Conservation (phyloP, 2,113 vertebrate genomes). For the Hippocampus barbouri region DNA sequence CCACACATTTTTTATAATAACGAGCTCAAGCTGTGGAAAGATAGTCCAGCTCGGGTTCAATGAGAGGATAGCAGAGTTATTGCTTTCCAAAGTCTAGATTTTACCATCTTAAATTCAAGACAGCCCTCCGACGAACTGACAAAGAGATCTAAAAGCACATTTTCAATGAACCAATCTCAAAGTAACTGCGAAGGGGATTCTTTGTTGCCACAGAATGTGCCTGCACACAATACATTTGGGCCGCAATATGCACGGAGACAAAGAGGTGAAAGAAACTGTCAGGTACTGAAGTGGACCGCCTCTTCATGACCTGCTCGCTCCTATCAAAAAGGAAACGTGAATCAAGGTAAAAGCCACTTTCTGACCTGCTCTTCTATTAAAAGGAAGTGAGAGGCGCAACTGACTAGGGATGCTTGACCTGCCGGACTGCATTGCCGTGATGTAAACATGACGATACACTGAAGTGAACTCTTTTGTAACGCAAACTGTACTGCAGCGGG, state of each 20-base stretch:
- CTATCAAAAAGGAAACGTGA: constrained; percentile 40
- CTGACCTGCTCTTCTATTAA: constrained; percentile 50
- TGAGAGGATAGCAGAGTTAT: background rate
- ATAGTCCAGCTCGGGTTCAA: constrained; percentile 1
- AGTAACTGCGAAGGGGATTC: background rate
- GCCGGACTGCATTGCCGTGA: constrained; percentile 10
- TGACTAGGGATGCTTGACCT: constrained; percentile 42
- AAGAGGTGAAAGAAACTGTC: constrained; percentile 35
- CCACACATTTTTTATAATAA: constrained; percentile 4
- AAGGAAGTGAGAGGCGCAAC: constrained; percentile 43
- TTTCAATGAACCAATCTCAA: constrained; percentile 1
- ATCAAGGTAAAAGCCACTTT: constrained; percentile 42
- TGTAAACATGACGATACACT: constrained; percentile 13
- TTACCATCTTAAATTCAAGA: background rate
- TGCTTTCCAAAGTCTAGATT: background rate
- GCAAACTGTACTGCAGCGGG: background rate
- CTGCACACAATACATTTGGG: background rate
- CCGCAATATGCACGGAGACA: background rate
- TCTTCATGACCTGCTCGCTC: constrained; percentile 37
- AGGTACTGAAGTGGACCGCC: constrained; percentile 34
- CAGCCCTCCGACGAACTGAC: background rate
- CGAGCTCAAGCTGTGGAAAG: background rate
- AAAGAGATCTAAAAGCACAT: background rate
- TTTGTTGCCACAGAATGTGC: constrained; percentile 16
- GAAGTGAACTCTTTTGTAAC: background rate